A percentile compares a stretch with the other conserved stretches of the same genome.
phyloP scores from a whole-genome alignment of 1,140 invertebrate genomes.

The Calephelis nemesis region DNA sequence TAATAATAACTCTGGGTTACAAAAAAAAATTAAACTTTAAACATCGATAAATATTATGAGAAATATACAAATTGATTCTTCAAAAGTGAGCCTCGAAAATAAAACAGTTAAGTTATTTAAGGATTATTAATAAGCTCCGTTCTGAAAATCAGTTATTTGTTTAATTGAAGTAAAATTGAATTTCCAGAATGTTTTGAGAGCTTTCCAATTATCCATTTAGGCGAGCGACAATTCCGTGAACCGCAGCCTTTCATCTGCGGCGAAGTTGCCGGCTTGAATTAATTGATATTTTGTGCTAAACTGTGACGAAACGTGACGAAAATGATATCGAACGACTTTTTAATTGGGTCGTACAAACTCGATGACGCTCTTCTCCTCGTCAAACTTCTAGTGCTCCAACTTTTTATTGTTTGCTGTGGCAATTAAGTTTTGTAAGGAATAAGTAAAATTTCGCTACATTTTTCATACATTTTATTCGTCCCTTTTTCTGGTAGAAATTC shows the following conservation, averaged over 20 bases:
- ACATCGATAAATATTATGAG: no score
- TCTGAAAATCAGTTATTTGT: slow-evolving; percentile 13
- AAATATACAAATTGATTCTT: no score
- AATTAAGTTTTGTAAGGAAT: background rate
- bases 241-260: slow-evolving; percentile 16
- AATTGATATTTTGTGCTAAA: slow-evolving; percentile 16
- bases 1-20: no score
- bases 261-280: slow-evolving; percentile 10
- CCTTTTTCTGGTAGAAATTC: no score
- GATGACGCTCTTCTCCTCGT: slow-evolving; percentile 8
- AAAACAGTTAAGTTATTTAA: background rate
- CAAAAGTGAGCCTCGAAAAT: no score
- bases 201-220: slow-evolving; percentile 16
- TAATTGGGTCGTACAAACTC: slow-evolving; percentile 18
- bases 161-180: slow-evolving; percentile 15
- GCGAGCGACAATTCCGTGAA: slow-evolving; percentile 4
- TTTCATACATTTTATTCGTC: no score
- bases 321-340: slow-evolving; percentile 17
- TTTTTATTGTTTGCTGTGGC: background rate
- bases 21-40: no score
- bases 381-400: slow-evolving; percentile 8
- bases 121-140: slow-evolving; percentile 6
- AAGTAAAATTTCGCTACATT: no score
- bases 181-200: slow-evolving; percentile 10
- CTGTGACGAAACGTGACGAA: slow-evolving; percentile 18